These are phyloP conservation scores for Sesia bembeciformis DNA, from an alignment of 2,888 invertebrate species.

Conservation along the genomic window DNA sequence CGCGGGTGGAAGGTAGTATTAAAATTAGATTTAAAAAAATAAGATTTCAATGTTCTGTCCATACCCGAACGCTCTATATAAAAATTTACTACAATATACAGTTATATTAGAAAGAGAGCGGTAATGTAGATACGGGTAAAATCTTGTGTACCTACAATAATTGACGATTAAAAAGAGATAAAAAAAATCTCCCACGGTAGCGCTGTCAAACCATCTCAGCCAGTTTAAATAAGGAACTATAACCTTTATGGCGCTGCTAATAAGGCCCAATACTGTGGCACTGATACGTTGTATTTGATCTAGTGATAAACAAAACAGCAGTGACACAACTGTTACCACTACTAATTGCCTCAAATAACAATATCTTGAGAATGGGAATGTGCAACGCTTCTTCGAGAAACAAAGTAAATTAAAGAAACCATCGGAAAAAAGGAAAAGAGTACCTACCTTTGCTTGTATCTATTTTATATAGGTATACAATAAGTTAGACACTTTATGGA, in stretches of 20 bases:
- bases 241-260: too few species aligned
- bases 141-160: not conserved
- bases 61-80: not conserved
- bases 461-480: too few species aligned
- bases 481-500: too few species aligned
- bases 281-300: not conserved
- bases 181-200: not conserved
- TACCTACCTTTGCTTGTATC: too few species aligned
- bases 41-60: not conserved
- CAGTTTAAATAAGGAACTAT: too few species aligned
- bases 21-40: not conserved
- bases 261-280: too few species aligned
- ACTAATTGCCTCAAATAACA: conserved; percentile 5
- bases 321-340: not conserved
- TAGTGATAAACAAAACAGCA: not conserved
- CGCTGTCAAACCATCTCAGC: not conserved
- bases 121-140: not conserved
- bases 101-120: not conserved
- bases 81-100: not conserved
- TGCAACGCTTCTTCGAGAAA: not conserved
- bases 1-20: too few species aligned
- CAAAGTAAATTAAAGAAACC: too few species aligned
- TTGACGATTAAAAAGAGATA: not conserved
- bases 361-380: conserved; percentile 1
- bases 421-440: too few species aligned